Evolutionary conservation across 2,797 vertebrate species (phyloP), one percentile per base, ranked within the genome.

Genomic region (Sebastes paucispinis): DNA sequence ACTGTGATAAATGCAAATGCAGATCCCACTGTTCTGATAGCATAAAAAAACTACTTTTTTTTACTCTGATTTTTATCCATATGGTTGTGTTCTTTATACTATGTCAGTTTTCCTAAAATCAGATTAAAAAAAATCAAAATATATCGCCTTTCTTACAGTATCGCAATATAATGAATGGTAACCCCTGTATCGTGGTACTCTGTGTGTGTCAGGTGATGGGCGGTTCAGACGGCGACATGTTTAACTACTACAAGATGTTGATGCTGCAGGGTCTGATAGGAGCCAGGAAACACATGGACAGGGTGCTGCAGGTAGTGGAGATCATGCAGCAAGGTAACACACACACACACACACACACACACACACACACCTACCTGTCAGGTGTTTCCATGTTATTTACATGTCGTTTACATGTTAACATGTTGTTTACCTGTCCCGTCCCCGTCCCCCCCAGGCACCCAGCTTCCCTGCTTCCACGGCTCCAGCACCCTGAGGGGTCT

Each of bases 171-270:
- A 18, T 47, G 43, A 47, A 47, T 47, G 6, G 14, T 43, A 6
- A 14, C 39, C 43, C 43, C 16, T 47, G 6, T 47, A 47, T 16
- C 16, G 43, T 47, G 43, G 16, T 47, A 47, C 43, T 43, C 39
- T 58, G 58, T 62, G 59, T 62, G 59, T 62, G 18, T 62, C 20
- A 99, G 98, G 98, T 99, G 75, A 99, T 99, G 98, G 98, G 98
- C 0, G 98, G 98, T 29, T 94, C 96, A 39, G 95, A 98, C 0
- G 96, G 98, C 1, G 98, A 99, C 94, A 99, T 99, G 98, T 99
- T 99, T 75, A 97, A 97, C 91, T 99, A 99, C 91, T 99, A 98
- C 82, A 98, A 98, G 96, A 98, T 99, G 98, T 80, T 99, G 90
- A 99, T 99, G 97, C 96, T 99, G 22, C 98, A 99, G 82, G 98